Evolutionary conservation across 2,797 vertebrate genomes (phyloP).

Genomic region (Cichlasoma orientale): DNA sequence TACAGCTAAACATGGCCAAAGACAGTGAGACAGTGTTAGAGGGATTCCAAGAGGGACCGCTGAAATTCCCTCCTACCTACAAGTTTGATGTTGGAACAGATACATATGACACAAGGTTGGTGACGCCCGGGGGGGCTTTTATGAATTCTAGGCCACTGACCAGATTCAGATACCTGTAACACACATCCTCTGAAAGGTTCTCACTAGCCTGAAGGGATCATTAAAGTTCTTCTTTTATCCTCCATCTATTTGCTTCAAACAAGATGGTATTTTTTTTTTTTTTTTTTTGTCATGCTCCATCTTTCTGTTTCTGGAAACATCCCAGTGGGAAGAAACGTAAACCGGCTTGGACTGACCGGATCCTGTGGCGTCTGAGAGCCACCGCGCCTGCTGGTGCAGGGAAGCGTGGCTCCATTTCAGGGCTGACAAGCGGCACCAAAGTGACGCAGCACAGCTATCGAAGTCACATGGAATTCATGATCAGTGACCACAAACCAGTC

Average conservation of each 20-base stretch:
- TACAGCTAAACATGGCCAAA: constrained; percentile 95
- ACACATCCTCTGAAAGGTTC: constrained; percentile 40
- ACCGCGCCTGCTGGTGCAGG: constrained; percentile 60
- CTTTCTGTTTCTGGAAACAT: constrained; percentile 1
- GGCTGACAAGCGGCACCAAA: constrained; percentile 77
- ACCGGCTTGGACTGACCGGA: constrained; percentile 97
- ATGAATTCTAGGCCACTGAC: constrained; percentile 33
- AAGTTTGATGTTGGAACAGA: constrained; percentile 97
- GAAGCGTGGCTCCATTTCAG: constrained; percentile 76
- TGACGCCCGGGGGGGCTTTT: constrained; percentile 7
- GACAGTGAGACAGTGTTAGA: constrained; percentile 90
- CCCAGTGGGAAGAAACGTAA: constrained; percentile 94
- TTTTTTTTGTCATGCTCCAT: background rate
- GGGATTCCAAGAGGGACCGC: constrained; percentile 92
- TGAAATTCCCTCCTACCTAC: constrained; percentile 96
- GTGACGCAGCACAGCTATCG: constrained; percentile 93
- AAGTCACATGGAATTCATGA: constrained; percentile 92
- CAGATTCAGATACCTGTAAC: constrained; percentile 25
- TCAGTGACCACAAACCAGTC: constrained; percentile 98
- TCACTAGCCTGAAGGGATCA: background rate
- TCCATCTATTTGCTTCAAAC: background rate
- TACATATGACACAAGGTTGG: constrained; percentile 95
- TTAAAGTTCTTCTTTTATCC: background rate
- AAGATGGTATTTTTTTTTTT: background rate
- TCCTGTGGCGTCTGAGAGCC: constrained; percentile 92